Conservation (phyloP, 2,797 vertebrate species). For the Gallinago stenura region DNA sequence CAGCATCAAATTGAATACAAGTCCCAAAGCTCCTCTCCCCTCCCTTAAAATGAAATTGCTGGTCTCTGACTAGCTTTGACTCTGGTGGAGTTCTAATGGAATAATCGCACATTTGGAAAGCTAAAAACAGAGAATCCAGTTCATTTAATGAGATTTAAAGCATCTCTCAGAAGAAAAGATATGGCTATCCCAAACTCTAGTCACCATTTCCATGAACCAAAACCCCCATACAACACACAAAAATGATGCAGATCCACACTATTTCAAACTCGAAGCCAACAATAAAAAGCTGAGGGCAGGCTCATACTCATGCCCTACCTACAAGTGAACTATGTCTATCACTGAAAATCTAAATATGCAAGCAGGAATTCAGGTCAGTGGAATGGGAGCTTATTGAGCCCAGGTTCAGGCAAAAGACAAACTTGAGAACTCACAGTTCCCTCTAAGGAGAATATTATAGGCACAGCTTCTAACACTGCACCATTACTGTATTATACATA, state of each 20-base stretch:
- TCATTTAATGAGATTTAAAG: constrained; percentile 9
- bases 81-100: constrained; percentile 11
- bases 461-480: background rate
- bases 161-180: background rate
- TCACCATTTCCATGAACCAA: background rate
- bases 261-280: background rate
- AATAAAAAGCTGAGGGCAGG: background rate
- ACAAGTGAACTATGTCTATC: background rate
- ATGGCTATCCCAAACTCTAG: background rate
- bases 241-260: background rate
- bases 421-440: background rate
- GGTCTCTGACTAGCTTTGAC: background rate
- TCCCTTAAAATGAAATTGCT: constrained; percentile 39
- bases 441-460: background rate
- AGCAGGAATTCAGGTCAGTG: background rate
- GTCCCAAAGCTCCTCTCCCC: constrained; percentile 22
- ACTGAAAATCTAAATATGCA: background rate
- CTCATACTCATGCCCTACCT: background rate
- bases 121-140: background rate
- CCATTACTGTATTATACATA: background rate
- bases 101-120: constrained; percentile 1
- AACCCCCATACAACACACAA: background rate
- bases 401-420: background rate
- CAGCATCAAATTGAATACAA: constrained; percentile 23
- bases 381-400: background rate